phyloP scores from a whole-genome alignment of 2,888 invertebrate genomes.

The Protophormia terraenovae region DNA sequence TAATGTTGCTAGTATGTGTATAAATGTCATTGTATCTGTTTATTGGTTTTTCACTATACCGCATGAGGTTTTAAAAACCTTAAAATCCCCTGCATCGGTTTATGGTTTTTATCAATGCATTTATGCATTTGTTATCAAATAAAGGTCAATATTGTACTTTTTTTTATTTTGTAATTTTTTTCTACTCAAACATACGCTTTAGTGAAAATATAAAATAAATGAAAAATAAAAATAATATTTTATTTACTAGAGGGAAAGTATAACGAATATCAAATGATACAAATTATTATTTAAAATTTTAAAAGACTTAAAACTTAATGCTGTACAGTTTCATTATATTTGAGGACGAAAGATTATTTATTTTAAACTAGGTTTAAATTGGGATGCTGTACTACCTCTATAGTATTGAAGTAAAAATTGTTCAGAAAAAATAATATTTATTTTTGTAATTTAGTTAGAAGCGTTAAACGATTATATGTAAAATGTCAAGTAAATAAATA shows the following conservation, averaged over 20 bases:
- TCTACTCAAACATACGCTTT: not conserved
- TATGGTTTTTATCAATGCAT: slow-evolving; percentile 66
- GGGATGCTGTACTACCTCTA: too few species aligned
- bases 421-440: too few species aligned
- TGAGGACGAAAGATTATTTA: too few species aligned
- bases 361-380: too few species aligned
- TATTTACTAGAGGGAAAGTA: not conserved
- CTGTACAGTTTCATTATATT: too few species aligned
- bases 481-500: too few species aligned
- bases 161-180: not conserved
- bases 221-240: slow-evolving; percentile 12
- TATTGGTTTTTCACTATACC: slow-evolving; percentile 57
- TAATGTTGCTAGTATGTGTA: slow-evolving; percentile 15
- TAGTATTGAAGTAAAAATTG: too few species aligned
- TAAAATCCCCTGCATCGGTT: slow-evolving; percentile 68
- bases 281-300: too few species aligned
- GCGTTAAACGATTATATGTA: too few species aligned
- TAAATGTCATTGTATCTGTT: slow-evolving; percentile 46
- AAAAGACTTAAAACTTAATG: too few species aligned
- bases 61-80: slow-evolving; percentile 64
- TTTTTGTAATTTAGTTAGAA: too few species aligned
- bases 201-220: slow-evolving; percentile 10
- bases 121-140: slow-evolving; percentile 65
- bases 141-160: slow-evolving; percentile 59
- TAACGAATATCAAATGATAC: too few species aligned